Evolutionary conservation across 2,113 vertebrate genomes (phyloP).

Genomic region (Sprattus sprattus): DNA sequence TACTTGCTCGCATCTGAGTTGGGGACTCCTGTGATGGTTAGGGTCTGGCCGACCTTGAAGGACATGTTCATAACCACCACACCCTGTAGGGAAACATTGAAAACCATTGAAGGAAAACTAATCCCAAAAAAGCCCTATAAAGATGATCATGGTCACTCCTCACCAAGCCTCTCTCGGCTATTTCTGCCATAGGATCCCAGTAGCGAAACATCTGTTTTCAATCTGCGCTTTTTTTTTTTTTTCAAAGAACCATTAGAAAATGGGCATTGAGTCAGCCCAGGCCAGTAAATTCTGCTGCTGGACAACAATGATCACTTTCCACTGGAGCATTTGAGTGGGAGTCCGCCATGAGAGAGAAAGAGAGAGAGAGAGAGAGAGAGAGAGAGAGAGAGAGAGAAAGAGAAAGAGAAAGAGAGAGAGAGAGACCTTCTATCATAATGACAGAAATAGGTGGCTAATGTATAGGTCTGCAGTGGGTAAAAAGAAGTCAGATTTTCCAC

Average conservation of each 20-base stretch:
- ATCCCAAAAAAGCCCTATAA: neutral
- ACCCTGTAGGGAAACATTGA: constrained; percentile 46
- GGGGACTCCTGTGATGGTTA: constrained; percentile 65
- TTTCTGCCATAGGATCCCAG: constrained; percentile 29
- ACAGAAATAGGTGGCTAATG: constrained; percentile 1
- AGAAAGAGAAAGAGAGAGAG: neutral
- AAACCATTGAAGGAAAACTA: neutral
- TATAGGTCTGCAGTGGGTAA: neutral
- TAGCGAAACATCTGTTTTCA: constrained; percentile 60
- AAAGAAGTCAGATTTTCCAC: neutral
- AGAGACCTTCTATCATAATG: neutral
- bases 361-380: neutral
- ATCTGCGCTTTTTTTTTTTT: constrained; percentile 37
- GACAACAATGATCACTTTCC: constrained; percentile 26
- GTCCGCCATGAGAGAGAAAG: neutral
- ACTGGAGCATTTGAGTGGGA: neutral
- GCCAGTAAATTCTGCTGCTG: neutral
- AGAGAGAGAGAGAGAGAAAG: neutral
- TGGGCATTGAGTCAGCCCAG: constrained; percentile 6
- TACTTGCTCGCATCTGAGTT: constrained; percentile 62
- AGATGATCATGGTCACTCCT: neutral
- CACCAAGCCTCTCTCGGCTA: constrained; percentile 14
- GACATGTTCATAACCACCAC: constrained; percentile 71
- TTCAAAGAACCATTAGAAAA: neutral
- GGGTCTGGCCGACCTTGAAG: constrained; percentile 73